Conservation (phyloP, 2,113 vertebrate species). For the Chaenocephalus aceratus region DNA sequence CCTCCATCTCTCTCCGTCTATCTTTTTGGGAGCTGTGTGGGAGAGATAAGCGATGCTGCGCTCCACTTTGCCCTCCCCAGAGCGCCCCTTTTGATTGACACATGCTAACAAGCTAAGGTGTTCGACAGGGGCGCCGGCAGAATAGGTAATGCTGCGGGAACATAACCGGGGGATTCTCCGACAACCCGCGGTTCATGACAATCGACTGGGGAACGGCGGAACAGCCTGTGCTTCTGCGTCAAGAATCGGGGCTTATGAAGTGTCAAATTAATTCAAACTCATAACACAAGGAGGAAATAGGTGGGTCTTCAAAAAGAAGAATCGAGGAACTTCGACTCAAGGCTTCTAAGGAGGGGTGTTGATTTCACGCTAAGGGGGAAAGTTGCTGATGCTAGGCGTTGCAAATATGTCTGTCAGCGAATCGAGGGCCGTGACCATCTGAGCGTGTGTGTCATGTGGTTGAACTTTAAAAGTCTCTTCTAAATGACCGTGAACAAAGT, state of each 20-base stretch:
- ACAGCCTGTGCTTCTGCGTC: constrained; percentile 3
- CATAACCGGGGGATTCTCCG: constrained; percentile 68
- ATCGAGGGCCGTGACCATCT: constrained; percentile 16
- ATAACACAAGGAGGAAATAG: background rate
- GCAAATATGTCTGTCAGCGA: constrained; percentile 25
- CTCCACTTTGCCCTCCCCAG: constrained; percentile 61
- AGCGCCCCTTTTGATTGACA: constrained; percentile 76
- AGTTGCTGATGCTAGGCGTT: constrained; percentile 17
- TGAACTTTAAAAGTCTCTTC: constrained; percentile 17
- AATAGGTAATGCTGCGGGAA: constrained; percentile 68
- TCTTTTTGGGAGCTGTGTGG: constrained; percentile 46
- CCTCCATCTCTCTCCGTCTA: background rate
- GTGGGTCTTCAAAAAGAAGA: constrained; percentile 9
- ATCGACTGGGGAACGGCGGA: constrained; percentile 38
- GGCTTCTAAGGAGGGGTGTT: background rate
- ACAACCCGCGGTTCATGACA: constrained; percentile 38
- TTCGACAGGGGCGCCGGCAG: constrained; percentile 61
- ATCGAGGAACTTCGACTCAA: background rate
- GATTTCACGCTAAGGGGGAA: background rate
- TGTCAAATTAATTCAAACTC: constrained; percentile 51
- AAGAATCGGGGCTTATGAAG: constrained; percentile 46
- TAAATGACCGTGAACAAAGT: constrained; percentile 19
- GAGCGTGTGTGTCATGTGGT: constrained; percentile 26
- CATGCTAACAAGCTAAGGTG: constrained; percentile 82
- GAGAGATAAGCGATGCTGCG: constrained; percentile 57